Percentiles rank a stretch among this genome's conserved stretches.
These are phyloP conservation scores for Melopsittacus undulatus DNA, from an alignment of 2,797 vertebrate species.

Conservation along the genomic window DNA sequence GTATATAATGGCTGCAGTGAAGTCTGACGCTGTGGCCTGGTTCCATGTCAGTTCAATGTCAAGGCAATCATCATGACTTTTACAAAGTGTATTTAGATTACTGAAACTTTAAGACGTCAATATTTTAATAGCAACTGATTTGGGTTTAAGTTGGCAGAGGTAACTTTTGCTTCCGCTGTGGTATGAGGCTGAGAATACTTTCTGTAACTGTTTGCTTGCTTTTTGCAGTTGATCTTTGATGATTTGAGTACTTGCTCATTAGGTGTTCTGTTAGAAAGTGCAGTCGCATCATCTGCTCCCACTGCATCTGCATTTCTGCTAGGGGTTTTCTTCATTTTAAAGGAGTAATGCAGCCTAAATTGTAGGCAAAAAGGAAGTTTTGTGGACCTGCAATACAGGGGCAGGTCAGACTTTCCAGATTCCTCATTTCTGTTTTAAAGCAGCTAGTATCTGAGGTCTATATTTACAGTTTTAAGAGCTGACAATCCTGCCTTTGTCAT, in stretches of 20 bases:
- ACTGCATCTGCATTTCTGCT: slow-evolving; percentile 11
- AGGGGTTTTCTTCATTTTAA: not conserved
- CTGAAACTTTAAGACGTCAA: slow-evolving; percentile 57
- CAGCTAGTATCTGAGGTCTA: slow-evolving; percentile 26
- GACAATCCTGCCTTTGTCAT: slow-evolving; percentile 58
- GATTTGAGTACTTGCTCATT: slow-evolving; percentile 30
- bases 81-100: slow-evolving; percentile 61
- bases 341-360: slow-evolving; percentile 24
- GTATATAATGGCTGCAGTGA: slow-evolving; percentile 45
- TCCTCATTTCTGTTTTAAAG: slow-evolving; percentile 46
- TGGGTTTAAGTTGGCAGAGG: slow-evolving; percentile 54
- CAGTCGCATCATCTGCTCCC: not conserved
- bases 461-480: slow-evolving; percentile 65
- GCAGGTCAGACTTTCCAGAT: slow-evolving; percentile 42
- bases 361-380: not conserved
- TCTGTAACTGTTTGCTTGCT: slow-evolving; percentile 50
- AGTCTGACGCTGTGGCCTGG: not conserved
- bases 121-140: slow-evolving; percentile 65
- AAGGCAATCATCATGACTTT: slow-evolving; percentile 47
- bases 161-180: slow-evolving; percentile 54
- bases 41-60: slow-evolving; percentile 50
- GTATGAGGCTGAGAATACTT: slow-evolving; percentile 53
- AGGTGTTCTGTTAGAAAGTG: slow-evolving; percentile 19
- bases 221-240: slow-evolving; percentile 52
- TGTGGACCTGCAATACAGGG: slow-evolving; percentile 5